phyloP scores from a whole-genome alignment of 2,797 vertebrate genomes.

The Anomalospiza imberbis region DNA sequence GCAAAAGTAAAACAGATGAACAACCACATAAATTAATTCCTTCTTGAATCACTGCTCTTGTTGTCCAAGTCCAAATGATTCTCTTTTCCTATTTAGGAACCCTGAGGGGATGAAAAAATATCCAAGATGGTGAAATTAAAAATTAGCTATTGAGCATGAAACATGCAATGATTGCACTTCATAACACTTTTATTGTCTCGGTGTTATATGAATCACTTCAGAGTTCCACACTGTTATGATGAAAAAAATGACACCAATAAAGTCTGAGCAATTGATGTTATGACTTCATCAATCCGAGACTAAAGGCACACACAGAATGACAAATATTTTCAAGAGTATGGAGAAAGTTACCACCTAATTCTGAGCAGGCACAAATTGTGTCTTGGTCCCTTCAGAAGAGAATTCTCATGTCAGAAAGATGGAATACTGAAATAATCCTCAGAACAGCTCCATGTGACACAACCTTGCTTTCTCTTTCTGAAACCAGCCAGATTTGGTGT shows the following conservation, averaged over 20 bases:
- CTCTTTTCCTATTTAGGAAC: constrained; percentile 46
- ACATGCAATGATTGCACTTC: constrained; percentile 61
- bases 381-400: background rate
- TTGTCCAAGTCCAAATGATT: constrained; percentile 38
- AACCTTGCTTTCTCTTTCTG: background rate
- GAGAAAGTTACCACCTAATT: background rate
- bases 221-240: constrained; percentile 41
- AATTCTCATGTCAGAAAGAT: background rate
- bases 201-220: constrained; percentile 57
- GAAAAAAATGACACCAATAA: constrained; percentile 65
- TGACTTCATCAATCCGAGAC: constrained; percentile 49
- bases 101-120: constrained; percentile 44
- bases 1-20: constrained; percentile 36
- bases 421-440: background rate
- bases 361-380: background rate
- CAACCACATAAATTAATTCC: constrained; percentile 46
- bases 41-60: constrained; percentile 26
- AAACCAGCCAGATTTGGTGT: background rate
- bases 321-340: background rate
- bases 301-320: background rate
- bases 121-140: constrained; percentile 66
- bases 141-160: constrained; percentile 66
- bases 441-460: background rate
- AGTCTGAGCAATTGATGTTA: constrained; percentile 52
- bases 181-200: constrained; percentile 62